Percentiles rank a stretch among this genome's conserved stretches.
Evolutionary conservation across 2,113 vertebrate species (phyloP).

Genomic region (Elaphurus davidianus): DNA sequence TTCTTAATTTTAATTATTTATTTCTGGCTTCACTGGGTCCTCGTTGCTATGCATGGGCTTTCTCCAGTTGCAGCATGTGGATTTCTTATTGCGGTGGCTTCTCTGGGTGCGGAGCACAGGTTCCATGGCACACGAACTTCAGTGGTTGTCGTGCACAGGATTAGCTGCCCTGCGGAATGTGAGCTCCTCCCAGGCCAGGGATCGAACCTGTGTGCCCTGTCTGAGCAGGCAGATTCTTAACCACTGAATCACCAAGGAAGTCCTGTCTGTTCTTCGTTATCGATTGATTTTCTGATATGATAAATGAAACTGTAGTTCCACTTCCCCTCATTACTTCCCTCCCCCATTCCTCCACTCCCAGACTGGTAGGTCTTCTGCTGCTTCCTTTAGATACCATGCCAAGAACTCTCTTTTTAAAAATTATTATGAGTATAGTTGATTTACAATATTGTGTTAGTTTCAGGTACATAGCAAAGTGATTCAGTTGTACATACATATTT

Average conservation of each 20-base stretch:
- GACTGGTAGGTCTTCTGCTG: not conserved
- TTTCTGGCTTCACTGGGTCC: not conserved
- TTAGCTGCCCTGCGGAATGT: not conserved
- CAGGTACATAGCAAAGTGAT: not conserved
- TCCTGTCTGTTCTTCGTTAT: not conserved
- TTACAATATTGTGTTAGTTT: not conserved
- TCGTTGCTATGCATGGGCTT: not conserved
- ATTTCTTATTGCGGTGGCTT: not conserved
- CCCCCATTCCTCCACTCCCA: not conserved
- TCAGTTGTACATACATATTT: not conserved
- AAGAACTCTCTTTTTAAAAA: not conserved
- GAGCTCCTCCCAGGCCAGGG: not conserved
- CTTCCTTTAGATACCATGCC: not conserved
- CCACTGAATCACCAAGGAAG: not conserved
- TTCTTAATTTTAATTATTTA: not conserved
- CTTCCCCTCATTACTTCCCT: not conserved
- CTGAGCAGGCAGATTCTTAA: not conserved
- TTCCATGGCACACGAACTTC: accelerated
- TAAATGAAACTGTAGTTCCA: not conserved
- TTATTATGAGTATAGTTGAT: not conserved
- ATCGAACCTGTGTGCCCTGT: not conserved
- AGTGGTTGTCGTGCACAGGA: not conserved
- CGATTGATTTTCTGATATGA: not conserved
- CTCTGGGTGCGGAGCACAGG: not conserved
- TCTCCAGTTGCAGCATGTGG: not conserved